Evolutionary conservation across 37 sponge, comb jelly and placozoan species (phyloP).

Genomic region (Chondrilla cf. caribensis): DNA sequence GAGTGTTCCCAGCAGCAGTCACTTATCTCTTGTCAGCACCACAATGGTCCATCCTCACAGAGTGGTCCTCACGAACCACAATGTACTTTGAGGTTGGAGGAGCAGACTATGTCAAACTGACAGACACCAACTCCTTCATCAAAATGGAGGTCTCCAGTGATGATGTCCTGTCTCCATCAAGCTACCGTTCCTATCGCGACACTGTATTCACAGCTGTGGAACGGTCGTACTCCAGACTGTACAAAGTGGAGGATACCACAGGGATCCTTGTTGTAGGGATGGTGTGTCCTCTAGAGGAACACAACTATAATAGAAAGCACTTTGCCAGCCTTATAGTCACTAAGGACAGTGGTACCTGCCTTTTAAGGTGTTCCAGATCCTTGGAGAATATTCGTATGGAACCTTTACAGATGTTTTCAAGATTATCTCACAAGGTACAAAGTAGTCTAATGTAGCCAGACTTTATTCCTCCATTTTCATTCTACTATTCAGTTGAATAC

Average conservation of each 20-base stretch:
- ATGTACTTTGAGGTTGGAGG: background rate
- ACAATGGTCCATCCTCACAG: background rate
- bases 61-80: background rate
- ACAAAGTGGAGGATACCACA: slow-evolving; percentile 10
- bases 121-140: slow-evolving; percentile 7
- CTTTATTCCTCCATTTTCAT: too few relatives aligned
- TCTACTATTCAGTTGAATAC: too few relatives aligned
- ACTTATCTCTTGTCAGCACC: background rate
- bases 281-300: background rate
- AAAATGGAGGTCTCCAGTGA: slow-evolving; percentile 15
- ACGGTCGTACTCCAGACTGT: background rate
- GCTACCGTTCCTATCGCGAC: background rate
- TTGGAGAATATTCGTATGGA: too few relatives aligned
- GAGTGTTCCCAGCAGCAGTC: slow-evolving; percentile 2
- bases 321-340: too few relatives aligned
- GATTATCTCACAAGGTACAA: too few relatives aligned
- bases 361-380: too few relatives aligned
- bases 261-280: background rate
- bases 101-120: background rate
- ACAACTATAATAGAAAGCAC: too few relatives aligned
- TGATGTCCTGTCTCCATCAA: background rate
- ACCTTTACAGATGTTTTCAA: too few relatives aligned
- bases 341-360: too few relatives aligned
- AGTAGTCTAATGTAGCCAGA: too few relatives aligned
- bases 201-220: background rate